Evolutionary conservation across 37 sponge, comb jelly and placozoan species (phyloP), one percentile per base, ranked within the genome.

Genomic region (Diacarnus erythraeanus): DNA sequence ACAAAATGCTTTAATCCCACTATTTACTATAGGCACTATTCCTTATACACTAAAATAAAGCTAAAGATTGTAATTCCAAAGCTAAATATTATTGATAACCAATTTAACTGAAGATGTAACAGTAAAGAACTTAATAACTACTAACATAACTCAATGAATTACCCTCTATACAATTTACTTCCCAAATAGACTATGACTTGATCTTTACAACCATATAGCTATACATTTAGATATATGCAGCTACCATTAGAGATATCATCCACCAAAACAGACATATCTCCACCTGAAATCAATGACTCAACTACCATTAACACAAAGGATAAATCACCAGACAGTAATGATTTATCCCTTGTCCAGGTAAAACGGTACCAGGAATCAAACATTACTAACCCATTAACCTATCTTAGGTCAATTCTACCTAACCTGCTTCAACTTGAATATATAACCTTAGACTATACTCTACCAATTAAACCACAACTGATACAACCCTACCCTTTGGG

Each of bases 1-100:
- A 80, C 86, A 84, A 89, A 89, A 70, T 80, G 84, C 59, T 89
- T 86, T 74, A 86, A 79, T 29, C 87, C 74, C 9, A 83, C 86
- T 69, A 83, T 3, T 69, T 86, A 44, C 80, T 79, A 63, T 79
- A 79, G 66, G 80, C 87, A 83, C 84, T 86, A 47, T 77, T 73
- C 43, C 82, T 77, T 60, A 6, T 77, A 82, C 21, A 77, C 78
- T 59, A 91, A 79, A 73, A 85, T 72, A 85, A 68, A 71, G 87
- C 59, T 54, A 90, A 72, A 57, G 87, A 72, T 73, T 85, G 86
- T 58, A 85, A 64, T 69, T 90, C 91, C 43, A 90, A 36, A 12
- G 86, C 83, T 38, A 90, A 82, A 78, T 90, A 90, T 40, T n/a
- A 90, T 44, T 2, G 87, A 77, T 6, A 90, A 63, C 51, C 82